A percentile compares a stretch with the other conserved stretches of the same genome.
Conservation (phyloP, 2,113 vertebrate species). For the Peromyscus leucopus region DNA sequence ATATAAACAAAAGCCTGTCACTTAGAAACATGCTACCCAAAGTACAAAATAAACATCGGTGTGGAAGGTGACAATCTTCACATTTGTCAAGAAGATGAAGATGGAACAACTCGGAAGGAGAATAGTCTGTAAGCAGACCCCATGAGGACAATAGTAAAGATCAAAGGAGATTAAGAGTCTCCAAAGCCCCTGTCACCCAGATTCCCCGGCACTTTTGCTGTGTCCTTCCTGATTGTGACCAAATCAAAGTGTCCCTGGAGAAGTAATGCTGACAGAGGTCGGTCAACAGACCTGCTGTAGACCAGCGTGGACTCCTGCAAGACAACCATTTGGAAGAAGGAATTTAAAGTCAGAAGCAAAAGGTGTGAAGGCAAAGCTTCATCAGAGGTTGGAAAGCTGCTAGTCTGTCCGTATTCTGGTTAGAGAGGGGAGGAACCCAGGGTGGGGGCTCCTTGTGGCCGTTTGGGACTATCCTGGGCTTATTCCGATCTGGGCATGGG, state of each 20-base stretch:
- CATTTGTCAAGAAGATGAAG: neutral
- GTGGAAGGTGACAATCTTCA: neutral
- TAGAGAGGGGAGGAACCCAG: rapidly evolving
- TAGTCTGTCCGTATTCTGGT: neutral
- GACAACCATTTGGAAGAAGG: neutral
- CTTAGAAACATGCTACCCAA: neutral
- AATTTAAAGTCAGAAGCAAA: neutral
- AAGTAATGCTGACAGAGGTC: neutral
- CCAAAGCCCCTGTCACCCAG: neutral
- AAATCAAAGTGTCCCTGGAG: neutral
- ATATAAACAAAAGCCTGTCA: neutral
- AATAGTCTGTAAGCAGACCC: neutral
- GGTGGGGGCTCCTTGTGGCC: neutral
- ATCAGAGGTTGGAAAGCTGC: neutral
- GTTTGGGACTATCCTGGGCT: neutral
- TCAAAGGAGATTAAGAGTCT: neutral
- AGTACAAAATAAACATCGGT: neutral
- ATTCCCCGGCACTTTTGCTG: neutral
- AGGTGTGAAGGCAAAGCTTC: neutral
- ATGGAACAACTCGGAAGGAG: neutral
- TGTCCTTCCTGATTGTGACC: neutral
- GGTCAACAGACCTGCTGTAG: neutral
- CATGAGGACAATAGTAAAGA: neutral
- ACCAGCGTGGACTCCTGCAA: neutral
- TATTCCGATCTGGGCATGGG: neutral